Evolutionary conservation across 2,113 vertebrate species (phyloP), one percentile per base, ranked within the genome.

Genomic region (Pyxicephalus adspersus): DNA sequence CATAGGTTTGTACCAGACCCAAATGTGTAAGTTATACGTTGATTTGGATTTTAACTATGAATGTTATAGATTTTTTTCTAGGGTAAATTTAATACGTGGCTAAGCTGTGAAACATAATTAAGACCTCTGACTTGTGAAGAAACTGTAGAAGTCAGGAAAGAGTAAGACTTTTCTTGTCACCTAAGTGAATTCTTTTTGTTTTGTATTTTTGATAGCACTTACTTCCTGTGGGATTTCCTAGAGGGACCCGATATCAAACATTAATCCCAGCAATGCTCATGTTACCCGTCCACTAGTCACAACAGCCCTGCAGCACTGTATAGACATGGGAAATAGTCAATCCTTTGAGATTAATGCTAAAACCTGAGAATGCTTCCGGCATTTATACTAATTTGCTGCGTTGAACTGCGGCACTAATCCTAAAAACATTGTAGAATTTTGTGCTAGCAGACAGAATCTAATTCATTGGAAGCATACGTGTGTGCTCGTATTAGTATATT

Each of bases 271-370:
- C 23, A 25, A 22, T 65, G 38, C 76, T 79, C 76, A 79, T n/a
- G 38, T 79, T 79, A 79, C 76, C 54, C 28, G 2, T 45, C 31
- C 18, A 29, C 76, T 79, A 79, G 76, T 45, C 76, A 79, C 64
- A 79, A 79, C 76, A 79, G 64, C 64, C 26, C 29, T 68, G 54
- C 52, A 68, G 26, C 45, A 58, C 54, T 79, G 58, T 68, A 28
- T 38, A 67, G n/a, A 65, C 31, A 68, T 58, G 54, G 76, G 76
- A 79, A 78, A 79, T 60, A 17, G 31, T 68, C 67, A 77, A 68
- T 23, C 61, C 45, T 64, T 28, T 64, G n/a, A 77, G 61, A 54
- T 55, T 50, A 52, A 29, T 54, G 61, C 38, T 15, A 64, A 63
- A 76, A 18, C 74, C 60, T 50, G 9, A 50, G 65, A 50, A 68